Conservation (phyloP, 2,888 invertebrate genomes). For the Metopia argyrocephala region DNA sequence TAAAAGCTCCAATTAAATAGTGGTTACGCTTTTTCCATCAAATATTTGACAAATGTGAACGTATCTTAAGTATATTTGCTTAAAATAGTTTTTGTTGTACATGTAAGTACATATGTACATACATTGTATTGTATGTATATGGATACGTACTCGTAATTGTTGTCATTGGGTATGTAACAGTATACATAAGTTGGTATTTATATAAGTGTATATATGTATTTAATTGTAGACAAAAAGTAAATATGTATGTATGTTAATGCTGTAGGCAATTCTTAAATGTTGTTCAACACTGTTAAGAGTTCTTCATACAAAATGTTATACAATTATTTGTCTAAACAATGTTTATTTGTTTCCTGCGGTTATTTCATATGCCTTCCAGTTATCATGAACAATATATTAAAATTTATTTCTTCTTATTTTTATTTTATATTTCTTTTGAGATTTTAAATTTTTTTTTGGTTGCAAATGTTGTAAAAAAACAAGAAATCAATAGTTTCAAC, state of each 20-base stretch:
- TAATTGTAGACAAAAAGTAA: slow-evolving; percentile 34
- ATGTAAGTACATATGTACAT: background rate
- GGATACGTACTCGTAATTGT: background rate
- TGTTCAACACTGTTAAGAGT: slow-evolving; percentile 46
- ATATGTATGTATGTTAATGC: slow-evolving; percentile 41
- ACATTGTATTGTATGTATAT: too few relatives aligned
- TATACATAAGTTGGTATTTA: background rate
- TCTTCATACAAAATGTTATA: slow-evolving; percentile 45
- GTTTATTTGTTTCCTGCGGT: slow-evolving; percentile 54
- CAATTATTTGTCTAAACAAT: slow-evolving; percentile 56
- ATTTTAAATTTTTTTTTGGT: background rate
- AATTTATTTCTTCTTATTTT: slow-evolving; percentile 37
- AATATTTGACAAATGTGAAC: too few relatives aligned
- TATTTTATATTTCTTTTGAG: slow-evolving; percentile 5
- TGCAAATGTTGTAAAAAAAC: slow-evolving; percentile 1
- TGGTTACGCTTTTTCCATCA: too few relatives aligned
- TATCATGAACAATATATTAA: slow-evolving; percentile 32
- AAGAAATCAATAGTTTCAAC: background rate
- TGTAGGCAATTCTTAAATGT: slow-evolving; percentile 52
- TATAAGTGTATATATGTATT: background rate
- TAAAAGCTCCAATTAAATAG: too few relatives aligned
- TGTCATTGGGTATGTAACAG: background rate
- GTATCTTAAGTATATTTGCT: too few relatives aligned
- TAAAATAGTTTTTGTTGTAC: too few relatives aligned
- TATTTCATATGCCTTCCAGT: slow-evolving; percentile 45